phyloP scores from a whole-genome alignment of 2,113 vertebrate genomes.

The Callipepla californica region DNA sequence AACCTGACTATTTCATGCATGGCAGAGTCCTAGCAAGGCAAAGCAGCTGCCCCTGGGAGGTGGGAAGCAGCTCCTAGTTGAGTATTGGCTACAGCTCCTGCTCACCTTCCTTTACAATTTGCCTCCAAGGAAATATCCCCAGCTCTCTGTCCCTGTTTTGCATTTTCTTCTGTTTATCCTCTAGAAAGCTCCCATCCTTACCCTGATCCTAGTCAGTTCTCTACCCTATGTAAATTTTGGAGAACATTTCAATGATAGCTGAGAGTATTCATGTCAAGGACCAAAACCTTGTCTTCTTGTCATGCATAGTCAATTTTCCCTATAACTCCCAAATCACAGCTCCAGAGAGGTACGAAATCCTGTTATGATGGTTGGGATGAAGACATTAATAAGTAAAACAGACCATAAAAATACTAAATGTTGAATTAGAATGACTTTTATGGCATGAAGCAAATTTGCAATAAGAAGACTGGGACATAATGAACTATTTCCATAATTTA shows the following conservation, averaged over 20 bases:
- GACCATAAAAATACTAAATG: background rate
- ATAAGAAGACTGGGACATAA: background rate
- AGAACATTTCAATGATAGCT: background rate
- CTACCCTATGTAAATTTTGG: background rate
- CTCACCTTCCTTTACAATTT: background rate
- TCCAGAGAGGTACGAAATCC: background rate
- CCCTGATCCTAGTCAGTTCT: background rate
- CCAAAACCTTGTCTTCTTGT: background rate
- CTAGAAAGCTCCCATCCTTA: background rate
- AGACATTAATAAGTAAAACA: background rate
- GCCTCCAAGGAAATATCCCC: background rate
- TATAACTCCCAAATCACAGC: background rate
- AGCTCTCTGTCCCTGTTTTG: background rate
- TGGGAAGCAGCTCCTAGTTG: background rate
- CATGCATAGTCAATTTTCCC: background rate
- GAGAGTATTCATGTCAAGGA: background rate
- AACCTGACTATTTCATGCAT: background rate
- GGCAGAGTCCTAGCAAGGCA: background rate
- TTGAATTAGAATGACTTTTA: background rate
- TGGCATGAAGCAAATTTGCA: background rate
- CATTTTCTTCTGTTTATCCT: background rate
- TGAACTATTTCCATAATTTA: background rate
- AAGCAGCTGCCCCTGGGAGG: background rate
- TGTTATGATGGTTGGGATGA: background rate
- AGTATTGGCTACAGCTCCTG: background rate